phyloP scores from a whole-genome alignment of 2,888 invertebrate genomes.

The Cephus runcator region DNA sequence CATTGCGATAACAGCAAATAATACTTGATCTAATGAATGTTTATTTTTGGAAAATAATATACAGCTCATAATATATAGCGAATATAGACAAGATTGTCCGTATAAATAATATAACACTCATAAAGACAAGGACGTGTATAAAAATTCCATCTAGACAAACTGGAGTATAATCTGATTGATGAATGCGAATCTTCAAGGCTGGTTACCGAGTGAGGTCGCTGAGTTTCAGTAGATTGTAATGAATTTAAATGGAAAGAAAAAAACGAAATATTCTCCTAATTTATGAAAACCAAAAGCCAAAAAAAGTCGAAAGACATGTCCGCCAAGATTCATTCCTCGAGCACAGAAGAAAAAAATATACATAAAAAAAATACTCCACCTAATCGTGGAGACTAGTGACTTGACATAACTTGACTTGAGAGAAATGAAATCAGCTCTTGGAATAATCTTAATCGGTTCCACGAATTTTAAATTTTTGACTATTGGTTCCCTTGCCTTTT shows the following conservation, averaged over 20 bases:
- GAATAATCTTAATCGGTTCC: not conserved
- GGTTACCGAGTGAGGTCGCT: no score
- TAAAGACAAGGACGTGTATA: not conserved
- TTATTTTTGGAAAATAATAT: not conserved
- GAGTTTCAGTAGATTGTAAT: not conserved
- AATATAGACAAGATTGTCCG: not conserved
- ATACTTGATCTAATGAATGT: not conserved
- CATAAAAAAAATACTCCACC: slow-evolving; percentile 50
- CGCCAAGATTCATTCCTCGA: not conserved
- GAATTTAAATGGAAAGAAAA: not conserved
- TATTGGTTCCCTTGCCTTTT: not conserved
- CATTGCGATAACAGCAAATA: not conserved
- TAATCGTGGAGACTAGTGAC: slow-evolving; percentile 45
- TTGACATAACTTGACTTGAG: slow-evolving; percentile 51
- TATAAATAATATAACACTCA: not conserved
- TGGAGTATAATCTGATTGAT: not conserved
- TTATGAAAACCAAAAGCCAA: not conserved
- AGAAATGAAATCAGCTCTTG: slow-evolving; percentile 18
- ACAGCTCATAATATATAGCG: not conserved
- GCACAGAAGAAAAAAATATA: slow-evolving; percentile 33
- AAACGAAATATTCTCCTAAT: not conserved
- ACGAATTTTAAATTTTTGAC: not conserved
- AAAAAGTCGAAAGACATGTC: not conserved
- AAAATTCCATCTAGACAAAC: not conserved
- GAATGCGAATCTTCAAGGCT: not conserved